These are phyloP conservation scores for Petrolisthes cinctipes DNA, from an alignment of 2,888 invertebrate species.

Conservation along the genomic window DNA sequence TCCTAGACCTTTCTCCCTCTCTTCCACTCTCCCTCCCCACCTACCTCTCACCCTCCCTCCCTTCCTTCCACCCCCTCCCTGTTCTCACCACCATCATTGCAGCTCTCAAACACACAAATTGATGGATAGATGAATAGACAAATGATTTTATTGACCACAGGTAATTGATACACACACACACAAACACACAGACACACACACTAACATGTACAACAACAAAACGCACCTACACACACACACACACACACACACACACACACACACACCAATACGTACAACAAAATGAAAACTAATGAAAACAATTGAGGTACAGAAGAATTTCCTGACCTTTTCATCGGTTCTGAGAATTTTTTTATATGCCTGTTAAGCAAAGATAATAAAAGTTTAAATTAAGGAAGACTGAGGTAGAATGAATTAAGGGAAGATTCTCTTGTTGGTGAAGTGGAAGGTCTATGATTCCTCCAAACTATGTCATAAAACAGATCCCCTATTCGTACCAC, in stretches of 20 bases:
- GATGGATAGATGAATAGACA: neutral
- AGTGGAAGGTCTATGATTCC: too few relatives aligned
- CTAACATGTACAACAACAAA: neutral
- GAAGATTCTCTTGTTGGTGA: too few relatives aligned
- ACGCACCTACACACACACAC: neutral
- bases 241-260: neutral
- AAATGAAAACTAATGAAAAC: neutral
- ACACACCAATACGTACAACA: neutral
- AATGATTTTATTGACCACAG: too few relatives aligned
- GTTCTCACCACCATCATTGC: neutral
- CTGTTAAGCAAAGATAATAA: too few relatives aligned
- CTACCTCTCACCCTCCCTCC: neutral
- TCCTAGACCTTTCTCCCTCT: neutral
- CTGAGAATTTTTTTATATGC: too few relatives aligned
- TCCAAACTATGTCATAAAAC: too few relatives aligned
- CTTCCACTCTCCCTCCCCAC: neutral
- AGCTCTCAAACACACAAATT: neutral
- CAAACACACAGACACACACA: slow-evolving; percentile 12
- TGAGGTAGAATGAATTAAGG: neutral
- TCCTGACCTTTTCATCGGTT: too few relatives aligned
- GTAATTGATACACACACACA: neutral
- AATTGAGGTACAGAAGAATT: too few relatives aligned
- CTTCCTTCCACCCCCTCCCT: neutral
- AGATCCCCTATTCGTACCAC: too few relatives aligned
- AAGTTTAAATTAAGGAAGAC: neutral